A percentile compares a stretch with the other conserved stretches of the same genome.
phyloP scores from a whole-genome alignment of 2,888 invertebrate species.

The Drosophila kokeensis region DNA sequence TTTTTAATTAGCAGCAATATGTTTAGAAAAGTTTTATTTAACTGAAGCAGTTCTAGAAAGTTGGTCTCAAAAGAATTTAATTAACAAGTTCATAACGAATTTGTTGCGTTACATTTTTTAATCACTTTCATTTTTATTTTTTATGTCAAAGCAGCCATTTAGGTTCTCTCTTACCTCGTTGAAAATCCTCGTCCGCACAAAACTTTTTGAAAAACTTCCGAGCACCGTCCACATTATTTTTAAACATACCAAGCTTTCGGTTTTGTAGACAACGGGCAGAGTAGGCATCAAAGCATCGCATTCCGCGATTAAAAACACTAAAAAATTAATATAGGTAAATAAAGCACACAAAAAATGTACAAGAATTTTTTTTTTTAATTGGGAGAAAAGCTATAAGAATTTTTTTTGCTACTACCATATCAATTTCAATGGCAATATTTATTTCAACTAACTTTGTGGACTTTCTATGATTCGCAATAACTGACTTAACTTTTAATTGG shows the following conservation, averaged over 20 bases:
- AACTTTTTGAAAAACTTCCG: conserved; percentile 82
- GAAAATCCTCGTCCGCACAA: conserved; percentile 82
- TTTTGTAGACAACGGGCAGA: conserved; percentile 81
- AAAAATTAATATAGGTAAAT: conserved; percentile 2
- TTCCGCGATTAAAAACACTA: conserved; percentile 84
- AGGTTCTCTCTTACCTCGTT: conserved; percentile 73
- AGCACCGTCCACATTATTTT: conserved; percentile 84
- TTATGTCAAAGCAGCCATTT: neutral
- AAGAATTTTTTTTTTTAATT: neutral
- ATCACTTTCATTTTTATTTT: neutral
- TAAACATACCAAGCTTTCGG: conserved; percentile 74
- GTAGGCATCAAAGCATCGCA: conserved; percentile 84
- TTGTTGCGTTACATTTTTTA: neutral
- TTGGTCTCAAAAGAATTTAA: neutral
- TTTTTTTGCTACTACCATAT: neutral
- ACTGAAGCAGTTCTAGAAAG: neutral
- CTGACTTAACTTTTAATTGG: conserved; percentile 38
- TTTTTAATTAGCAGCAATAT: neutral
- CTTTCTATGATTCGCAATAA: neutral
- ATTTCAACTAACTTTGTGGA: neutral
- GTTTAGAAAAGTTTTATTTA: neutral
- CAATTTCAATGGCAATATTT: neutral
- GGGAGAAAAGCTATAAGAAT: neutral
- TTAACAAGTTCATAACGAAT: neutral
- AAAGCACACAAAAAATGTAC: neutral